Evolutionary conservation across 1,140 invertebrate genomes (phyloP), one percentile per base, ranked within the genome.

Genomic region (Drosophila hydei): DNA sequence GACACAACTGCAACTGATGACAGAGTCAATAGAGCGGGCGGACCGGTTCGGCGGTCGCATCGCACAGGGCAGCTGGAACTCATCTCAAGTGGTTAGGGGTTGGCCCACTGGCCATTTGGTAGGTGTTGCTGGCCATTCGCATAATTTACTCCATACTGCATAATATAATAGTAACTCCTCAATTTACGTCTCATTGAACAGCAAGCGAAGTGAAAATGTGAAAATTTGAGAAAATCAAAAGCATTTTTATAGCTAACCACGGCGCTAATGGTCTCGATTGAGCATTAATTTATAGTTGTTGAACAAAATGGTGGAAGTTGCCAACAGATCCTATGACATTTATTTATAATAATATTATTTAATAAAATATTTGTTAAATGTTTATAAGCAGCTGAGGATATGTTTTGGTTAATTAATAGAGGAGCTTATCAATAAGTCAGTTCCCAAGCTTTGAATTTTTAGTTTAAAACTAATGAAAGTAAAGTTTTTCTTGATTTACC

Each of bases 101-200:
- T 25, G 52, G 19, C 18, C 14, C 5, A 21, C 25, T 9, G 11
- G 11, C 30, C 30, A 50, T 30, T 18, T 21, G 43, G 52, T 48
- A 65, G 54, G 63, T 67, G 63, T 67, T 42, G n/a, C 30, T 23
- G 27, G 14, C 14, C 3, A 18, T 18, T 19, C 16, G 1, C 7
- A 23, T 18, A 54, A 30, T 33, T 21, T 23, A 33, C 30, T 16
- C 9, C 36, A 36, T 23, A 33, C 30, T 16, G n/a, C 36, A 33
- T 12, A 5, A 64, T 56, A n/a, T 63, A 9, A 38, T 33, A 65
- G 61, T 71, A 58, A 85, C 72, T 79, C 77, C 76, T 78, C 52
- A 56, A 80, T 85, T 85, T 51, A 69, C 79, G 69, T 42, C 51
- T 62, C 80, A 80, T 85, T 84, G 60, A 80, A 56, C 80, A 84